These are phyloP conservation scores for Hylaea fasciaria DNA, from an alignment of 2,888 invertebrate species.

Conservation along the genomic window DNA sequence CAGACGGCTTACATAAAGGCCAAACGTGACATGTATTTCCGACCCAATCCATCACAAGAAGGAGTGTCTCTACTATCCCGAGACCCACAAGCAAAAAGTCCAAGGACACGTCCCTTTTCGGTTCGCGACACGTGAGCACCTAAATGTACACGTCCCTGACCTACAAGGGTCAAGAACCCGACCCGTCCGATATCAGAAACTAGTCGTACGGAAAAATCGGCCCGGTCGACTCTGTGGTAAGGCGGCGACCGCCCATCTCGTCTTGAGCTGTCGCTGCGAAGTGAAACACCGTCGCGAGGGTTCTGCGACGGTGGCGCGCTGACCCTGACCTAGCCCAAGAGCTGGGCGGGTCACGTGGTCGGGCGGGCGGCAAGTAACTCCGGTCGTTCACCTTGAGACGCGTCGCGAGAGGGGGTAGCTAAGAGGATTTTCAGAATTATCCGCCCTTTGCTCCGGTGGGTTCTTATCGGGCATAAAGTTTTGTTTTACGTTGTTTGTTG, in stretches of 20 bases:
- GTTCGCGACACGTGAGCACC: slow-evolving; percentile 38
- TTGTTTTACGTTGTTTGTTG: slow-evolving; percentile 10
- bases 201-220: slow-evolving; percentile 81
- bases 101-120: slow-evolving; percentile 23
- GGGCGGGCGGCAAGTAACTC: slow-evolving; percentile 74
- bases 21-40: too few species aligned
- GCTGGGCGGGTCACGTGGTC: slow-evolving; percentile 79
- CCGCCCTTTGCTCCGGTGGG: slow-evolving; percentile 28
- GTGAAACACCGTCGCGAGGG: slow-evolving; percentile 42
- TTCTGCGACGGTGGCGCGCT: slow-evolving; percentile 60
- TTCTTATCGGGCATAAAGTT: slow-evolving; percentile 17
- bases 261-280: slow-evolving; percentile 45
- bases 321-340: slow-evolving; percentile 83
- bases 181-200: slow-evolving; percentile 71
- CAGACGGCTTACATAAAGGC: too few species aligned
- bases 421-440: slow-evolving; percentile 42
- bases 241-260: slow-evolving; percentile 54
- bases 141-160: slow-evolving; percentile 65
- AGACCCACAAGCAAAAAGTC: slow-evolving; percentile 15
- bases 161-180: slow-evolving; percentile 70
- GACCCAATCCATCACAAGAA: background rate
- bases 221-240: slow-evolving; percentile 52
- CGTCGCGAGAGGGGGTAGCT: slow-evolving; percentile 57
- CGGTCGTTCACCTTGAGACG: slow-evolving; percentile 82
- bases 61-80: background rate